Evolutionary conservation across 92 coral and sea anemone genomes (phyloP).

Genomic region (Porites evermanni): DNA sequence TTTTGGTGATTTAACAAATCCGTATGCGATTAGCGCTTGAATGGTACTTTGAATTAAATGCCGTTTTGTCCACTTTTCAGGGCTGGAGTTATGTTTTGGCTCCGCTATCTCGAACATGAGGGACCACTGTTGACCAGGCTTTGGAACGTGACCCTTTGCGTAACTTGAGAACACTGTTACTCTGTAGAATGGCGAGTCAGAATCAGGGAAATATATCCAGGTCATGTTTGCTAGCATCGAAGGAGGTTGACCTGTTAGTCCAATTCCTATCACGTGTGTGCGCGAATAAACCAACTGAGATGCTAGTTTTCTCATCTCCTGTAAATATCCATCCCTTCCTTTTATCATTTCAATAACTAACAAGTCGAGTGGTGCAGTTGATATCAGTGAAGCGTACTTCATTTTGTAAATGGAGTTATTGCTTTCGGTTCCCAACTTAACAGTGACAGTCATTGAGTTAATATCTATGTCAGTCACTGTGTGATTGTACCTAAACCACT

Average conservation of each 20-base stretch:
- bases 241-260: slow-evolving; percentile 64
- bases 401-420: not conserved
- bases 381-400: slow-evolving; percentile 49
- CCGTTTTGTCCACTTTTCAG: slow-evolving; percentile 61
- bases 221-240: slow-evolving; percentile 48
- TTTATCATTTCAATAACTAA: slow-evolving; percentile 49
- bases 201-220: slow-evolving; percentile 79
- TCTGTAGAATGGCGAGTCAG: slow-evolving; percentile 77
- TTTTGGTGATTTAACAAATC: slow-evolving; percentile 40
- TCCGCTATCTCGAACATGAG: slow-evolving; percentile 78
- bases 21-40: slow-evolving; percentile 49
- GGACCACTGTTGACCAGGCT: slow-evolving; percentile 64
- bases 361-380: slow-evolving; percentile 59
- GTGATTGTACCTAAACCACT: slow-evolving; percentile 57
- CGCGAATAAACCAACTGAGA: slow-evolving; percentile 49
- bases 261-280: slow-evolving; percentile 73
- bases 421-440: not conserved
- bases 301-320: not conserved
- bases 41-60: slow-evolving; percentile 41
- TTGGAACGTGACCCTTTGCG: slow-evolving; percentile 67
- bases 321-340: slow-evolving; percentile 9
- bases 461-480: slow-evolving; percentile 49
- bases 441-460: slow-evolving; percentile 29
- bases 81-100: slow-evolving; percentile 24
- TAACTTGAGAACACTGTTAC: slow-evolving; percentile 75